Conservation (phyloP, 2,888 invertebrate genomes). For the Tridacna crocea region DNA sequence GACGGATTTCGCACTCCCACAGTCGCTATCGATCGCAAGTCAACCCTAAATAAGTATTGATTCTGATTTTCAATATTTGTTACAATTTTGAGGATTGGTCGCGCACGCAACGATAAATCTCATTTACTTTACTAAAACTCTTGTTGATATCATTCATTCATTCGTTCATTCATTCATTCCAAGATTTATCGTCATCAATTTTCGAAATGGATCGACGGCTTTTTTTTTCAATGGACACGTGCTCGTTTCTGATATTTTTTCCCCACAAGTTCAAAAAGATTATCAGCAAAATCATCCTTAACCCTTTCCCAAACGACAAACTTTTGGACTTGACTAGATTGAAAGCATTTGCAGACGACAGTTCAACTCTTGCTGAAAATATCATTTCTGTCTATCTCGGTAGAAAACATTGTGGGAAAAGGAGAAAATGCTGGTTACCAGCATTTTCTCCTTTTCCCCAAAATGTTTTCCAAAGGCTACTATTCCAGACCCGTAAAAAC, state of each 20-base stretch:
- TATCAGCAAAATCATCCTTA: background rate
- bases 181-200: no score
- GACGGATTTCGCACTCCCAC: constrained; percentile 54
- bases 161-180: no score
- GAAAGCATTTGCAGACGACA: no score
- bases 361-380: no score
- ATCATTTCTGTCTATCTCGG: background rate
- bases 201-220: background rate
- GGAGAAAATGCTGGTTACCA: background rate
- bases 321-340: background rate
- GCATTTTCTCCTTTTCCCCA: background rate
- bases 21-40: constrained; percentile 10
- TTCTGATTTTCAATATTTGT: background rate
- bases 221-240: background rate
- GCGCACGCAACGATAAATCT: no score
- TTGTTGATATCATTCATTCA: no score
- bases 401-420: background rate
- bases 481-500: no score
- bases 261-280: background rate
- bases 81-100: no score
- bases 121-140: no score
- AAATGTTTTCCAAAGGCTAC: no score
- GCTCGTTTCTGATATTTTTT: background rate
- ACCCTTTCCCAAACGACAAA: background rate
- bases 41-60: constrained; percentile 20